A percentile compares a stretch with the other conserved stretches of the same genome.
These are phyloP conservation scores for Mythimna impura DNA, from an alignment of 2,888 invertebrate genomes.

Conservation along the genomic window DNA sequence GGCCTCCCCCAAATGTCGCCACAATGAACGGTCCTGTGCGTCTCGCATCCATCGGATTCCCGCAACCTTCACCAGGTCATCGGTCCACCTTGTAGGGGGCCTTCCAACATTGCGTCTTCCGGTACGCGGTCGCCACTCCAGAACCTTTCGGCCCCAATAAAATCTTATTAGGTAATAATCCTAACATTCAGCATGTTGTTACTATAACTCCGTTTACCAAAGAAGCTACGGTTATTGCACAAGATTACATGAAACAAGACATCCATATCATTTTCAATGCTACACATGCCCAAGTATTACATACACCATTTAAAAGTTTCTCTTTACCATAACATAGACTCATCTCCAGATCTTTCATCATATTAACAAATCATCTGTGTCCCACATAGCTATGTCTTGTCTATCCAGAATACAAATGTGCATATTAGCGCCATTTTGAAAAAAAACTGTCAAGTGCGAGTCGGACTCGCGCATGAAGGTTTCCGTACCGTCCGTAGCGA, in stretches of 20 bases:
- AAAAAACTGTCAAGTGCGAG: not conserved
- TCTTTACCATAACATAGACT: slow-evolving; percentile 11
- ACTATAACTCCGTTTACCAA: not conserved
- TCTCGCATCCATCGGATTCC: no score
- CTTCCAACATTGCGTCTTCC: no score
- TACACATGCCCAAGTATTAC: slow-evolving; percentile 32
- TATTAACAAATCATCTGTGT: slow-evolving; percentile 48
- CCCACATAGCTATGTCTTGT: slow-evolving; percentile 39
- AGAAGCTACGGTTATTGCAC: not conserved
- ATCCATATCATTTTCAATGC: slow-evolving; percentile 30
- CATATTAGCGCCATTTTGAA: slow-evolving; percentile 44
- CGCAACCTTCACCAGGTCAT: no score
- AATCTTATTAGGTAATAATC: no score
- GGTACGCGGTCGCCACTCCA: no score
- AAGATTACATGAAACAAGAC: slow-evolving; percentile 2
- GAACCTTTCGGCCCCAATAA: no score
- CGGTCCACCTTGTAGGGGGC: no score
- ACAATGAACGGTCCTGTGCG: no score
- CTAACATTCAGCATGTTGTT: no score
- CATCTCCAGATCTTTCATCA: slow-evolving; percentile 43
- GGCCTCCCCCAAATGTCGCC: no score
- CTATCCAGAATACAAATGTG: slow-evolving; percentile 58
- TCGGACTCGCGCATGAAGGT: no score
- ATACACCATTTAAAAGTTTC: slow-evolving; percentile 45
- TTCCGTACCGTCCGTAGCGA: no score